Evolutionary conservation across 2,113 vertebrate genomes (phyloP).

Genomic region (Lepus europaeus): DNA sequence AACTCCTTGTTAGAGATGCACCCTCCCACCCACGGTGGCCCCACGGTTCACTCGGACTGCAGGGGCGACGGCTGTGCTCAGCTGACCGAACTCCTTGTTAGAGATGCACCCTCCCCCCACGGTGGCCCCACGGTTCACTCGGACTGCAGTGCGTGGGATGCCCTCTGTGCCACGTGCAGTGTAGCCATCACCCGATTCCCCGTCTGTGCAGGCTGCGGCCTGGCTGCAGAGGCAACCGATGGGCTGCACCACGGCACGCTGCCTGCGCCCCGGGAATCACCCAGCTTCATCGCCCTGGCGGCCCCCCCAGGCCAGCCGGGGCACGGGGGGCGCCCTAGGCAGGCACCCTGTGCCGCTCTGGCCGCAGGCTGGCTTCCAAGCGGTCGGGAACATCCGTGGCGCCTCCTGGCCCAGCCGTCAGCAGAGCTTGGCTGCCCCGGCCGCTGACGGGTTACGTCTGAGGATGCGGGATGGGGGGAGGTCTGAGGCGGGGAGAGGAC

Average conservation of each 20-base stretch:
- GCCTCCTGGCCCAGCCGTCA: not conserved
- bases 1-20: no score
- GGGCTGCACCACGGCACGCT: no score
- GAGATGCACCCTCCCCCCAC: not conserved
- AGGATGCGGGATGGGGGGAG: no score
- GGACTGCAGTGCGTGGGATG: fast-evolving
- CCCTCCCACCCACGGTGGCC: not conserved
- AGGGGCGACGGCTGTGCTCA: not conserved
- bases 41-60: not conserved
- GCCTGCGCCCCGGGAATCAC: no score
- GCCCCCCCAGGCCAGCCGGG: no score
- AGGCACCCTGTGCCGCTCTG: fast-evolving
- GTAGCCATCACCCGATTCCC: not conserved
- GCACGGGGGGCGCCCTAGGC: not conserved
- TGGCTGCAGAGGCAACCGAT: no score
- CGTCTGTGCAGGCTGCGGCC: not conserved
- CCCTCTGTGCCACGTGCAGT: no score
- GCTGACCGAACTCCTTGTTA: no score
- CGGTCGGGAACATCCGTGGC: not conserved
- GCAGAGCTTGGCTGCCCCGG: no score
- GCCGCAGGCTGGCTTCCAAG: not conserved
- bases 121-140: not conserved
- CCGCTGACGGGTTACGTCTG: no score
- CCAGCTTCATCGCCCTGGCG: no score
- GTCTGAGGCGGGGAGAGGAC: no score